phyloP scores from a whole-genome alignment of 2,797 vertebrate species.

The Eulemur albifrons region DNA sequence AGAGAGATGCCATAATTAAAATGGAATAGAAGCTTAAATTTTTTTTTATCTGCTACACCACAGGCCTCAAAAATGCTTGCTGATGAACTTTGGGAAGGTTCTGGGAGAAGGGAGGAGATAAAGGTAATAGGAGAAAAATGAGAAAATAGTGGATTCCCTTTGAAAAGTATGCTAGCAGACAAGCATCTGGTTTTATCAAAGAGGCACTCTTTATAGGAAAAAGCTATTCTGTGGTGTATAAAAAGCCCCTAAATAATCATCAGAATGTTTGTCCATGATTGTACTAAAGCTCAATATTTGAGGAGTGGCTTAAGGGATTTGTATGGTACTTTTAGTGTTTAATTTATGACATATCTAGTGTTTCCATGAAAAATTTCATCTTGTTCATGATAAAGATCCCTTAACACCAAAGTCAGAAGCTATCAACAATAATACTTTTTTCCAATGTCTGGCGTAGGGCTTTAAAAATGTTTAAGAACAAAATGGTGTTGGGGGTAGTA shows the following conservation, averaged over 20 bases:
- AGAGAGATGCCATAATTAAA: slow-evolving; percentile 4
- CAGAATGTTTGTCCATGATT: slow-evolving; percentile 23
- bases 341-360: slow-evolving; percentile 37
- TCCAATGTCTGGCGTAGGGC: background rate
- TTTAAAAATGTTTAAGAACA: background rate
- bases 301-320: background rate
- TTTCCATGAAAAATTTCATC: slow-evolving; percentile 22
- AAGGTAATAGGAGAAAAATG: background rate
- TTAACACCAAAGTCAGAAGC: background rate
- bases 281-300: slow-evolving; percentile 26
- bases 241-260: background rate
- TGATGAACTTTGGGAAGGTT: background rate
- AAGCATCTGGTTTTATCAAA: slow-evolving; percentile 39
- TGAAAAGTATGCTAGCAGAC: background rate
- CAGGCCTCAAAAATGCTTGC: slow-evolving; percentile 19
- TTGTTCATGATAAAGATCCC: slow-evolving; percentile 14
- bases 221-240: background rate
- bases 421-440: background rate
- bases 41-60: background rate
- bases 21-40: background rate
- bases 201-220: slow-evolving; percentile 49
- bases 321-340: slow-evolving; percentile 62
- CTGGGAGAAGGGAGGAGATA: background rate
- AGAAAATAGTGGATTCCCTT: slow-evolving; percentile 2
- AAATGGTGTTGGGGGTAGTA: background rate